Base-by-base conservation (phyloP, 2,113 vertebrate genomes). In the Dipodomys stephensi region DNA sequence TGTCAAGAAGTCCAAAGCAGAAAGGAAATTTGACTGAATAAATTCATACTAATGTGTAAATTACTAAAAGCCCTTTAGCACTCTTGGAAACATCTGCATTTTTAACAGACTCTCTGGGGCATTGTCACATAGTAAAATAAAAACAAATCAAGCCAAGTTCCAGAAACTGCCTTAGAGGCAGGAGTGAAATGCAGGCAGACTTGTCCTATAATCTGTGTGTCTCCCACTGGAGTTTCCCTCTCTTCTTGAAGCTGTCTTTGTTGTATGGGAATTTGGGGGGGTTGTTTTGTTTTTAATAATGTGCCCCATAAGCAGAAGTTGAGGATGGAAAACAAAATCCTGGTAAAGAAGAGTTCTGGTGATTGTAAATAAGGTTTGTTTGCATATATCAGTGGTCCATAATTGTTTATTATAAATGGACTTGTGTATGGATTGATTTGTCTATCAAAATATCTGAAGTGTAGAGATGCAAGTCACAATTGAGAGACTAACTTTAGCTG, bases 401-500 rank as follows among this genome's bases (percentile, higher is more conserved):
- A 71, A 16, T 60, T 4, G 39, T 90, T 92, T 86, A 30, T 71
- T 79, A 71, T 53, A 74, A 92, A 88, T 53, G 7, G 67, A n/a
- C 88, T 76, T 87, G 9, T 69, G 44, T 28, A 27, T 82, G 9
- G 28, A 90, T 67, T 71, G 79, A 93, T 82, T 84, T 92, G 53
- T 83, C 79, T 28, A 0, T 89, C 84, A 93, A 93, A 84, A 87
- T 35, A 71, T 84, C 84, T 65, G 35, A 91, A 79, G 49, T 88
- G 6, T 79, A 83, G 86, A 91, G 94, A 87, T 68, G 57, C 22
- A 80, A 77, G 84, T 49, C 68, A 84, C 87, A 87, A 57, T 15
- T 62, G 83, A 82, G 77, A 94, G 71, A 89, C 35, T 57, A 81
- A 84, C 64, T 93, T 84, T 81, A 87, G 65, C 68, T 83, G 49